Evolutionary conservation across 2,113 vertebrate genomes (phyloP), one percentile per base, ranked within the genome.

Genomic region (Ariopsis seemanni): DNA sequence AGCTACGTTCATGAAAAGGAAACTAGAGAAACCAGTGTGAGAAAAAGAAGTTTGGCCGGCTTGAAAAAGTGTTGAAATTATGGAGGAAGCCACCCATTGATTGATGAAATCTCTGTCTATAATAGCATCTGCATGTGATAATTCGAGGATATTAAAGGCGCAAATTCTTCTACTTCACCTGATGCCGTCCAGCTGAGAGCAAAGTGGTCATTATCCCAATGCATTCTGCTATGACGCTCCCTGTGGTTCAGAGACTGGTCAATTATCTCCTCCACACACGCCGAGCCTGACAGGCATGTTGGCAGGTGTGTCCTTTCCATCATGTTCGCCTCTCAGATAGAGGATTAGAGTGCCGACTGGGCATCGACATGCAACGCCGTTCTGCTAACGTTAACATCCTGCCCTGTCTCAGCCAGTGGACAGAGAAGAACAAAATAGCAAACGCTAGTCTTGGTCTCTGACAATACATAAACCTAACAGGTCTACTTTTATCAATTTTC

Each of bases 261-360:
- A 94, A 95, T 95, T 94, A 95, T 94, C 91, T 92, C 88, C 90
- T 89, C 69, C 91, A 90, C 91, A 90, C 88, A 88, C 78, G 57
- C 85, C 85, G 89, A 87, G 79, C 90, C 94, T 94, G 94, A 94
- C 94, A 94, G 92, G 90, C 90, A 87, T 55, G 93, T 92, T 94
- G 95, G 93, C 94, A 95, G 94, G 92, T 93, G 91, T 93, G 93
- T 94, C 93, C 93, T 94, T 93, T 94, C 91, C 91, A 91, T 89
- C 82, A 87, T 80, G 78, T 91, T 93, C 92, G 90, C 92, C 92
- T 92, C 91, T 91, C 57, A 78, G 86, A 92, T 91, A 90, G 91
- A 91, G 92, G 93, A 94, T 94, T 92, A 94, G 91, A 90, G 79
- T 65, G 90, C 81, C 89, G 85, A 91, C 92, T 88, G 83, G 89